Evolutionary conservation across 2,113 vertebrate genomes (phyloP), one percentile per base, ranked within the genome.

Genomic region (Aptenodytes patagonicus): DNA sequence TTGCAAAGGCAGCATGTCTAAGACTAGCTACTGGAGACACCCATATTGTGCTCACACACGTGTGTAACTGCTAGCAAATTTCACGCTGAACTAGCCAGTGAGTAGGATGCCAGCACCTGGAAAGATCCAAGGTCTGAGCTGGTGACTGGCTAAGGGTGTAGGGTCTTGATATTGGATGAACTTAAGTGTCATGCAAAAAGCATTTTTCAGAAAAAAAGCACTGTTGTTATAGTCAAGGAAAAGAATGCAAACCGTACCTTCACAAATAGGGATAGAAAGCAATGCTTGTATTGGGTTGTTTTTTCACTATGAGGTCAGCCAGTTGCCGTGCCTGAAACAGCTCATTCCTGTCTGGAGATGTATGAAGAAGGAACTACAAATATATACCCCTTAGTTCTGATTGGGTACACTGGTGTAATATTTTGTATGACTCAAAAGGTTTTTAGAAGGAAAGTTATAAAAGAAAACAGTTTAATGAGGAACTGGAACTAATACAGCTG

Each of bases 391-490:
- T 90, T 76, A 51, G 24, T 81, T 95, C 40, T 94, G 34, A 65
- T 40, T 78, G 2, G 20, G 7, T 79, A 32, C n/a, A 13, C 5
- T 71, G n/a, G 38, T 79, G 25, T 19, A 87, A 5, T 36, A 15
- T 83, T 76, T 26, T 31, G 13, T 87, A 40, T 73, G 42, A 40
- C 14, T 78, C 6, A 0, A 40, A 89, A 72, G 40, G 21, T 31
- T 80, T 93, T 80, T 69, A 34, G 66, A 70, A 66, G 51, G 31
- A 40, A 83, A 87, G 31, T 76, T 86, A 31, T 36, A 83, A 83
- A 92, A 94, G 47, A 68, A 94, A 83, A 83, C 38, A n/a, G 13
- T 78, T 66, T 52, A 78, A 83, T 80, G 54, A 88, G 66, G 40
- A 88, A n/a, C 40, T 70, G 54, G 36, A 92, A 65, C 44, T 72